These are phyloP conservation scores for Stenodera caucasica DNA, from an alignment of 2,888 invertebrate genomes.

Conservation along the genomic window DNA sequence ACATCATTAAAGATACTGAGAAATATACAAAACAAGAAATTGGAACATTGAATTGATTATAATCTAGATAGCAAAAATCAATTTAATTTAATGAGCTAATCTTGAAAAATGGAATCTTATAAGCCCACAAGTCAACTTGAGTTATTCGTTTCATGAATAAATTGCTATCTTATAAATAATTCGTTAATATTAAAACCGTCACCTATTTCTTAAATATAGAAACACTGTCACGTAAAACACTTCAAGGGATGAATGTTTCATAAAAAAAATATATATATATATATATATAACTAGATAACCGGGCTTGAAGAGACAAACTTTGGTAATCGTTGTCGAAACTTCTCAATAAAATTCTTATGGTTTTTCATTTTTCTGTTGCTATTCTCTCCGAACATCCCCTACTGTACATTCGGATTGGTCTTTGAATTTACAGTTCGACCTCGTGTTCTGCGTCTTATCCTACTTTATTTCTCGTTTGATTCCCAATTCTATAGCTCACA, in stretches of 20 bases:
- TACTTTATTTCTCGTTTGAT: constrained; percentile 41
- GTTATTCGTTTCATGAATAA: constrained; percentile 1
- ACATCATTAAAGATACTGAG: no score
- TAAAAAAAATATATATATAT: constrained; percentile 28
- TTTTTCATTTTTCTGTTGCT: background rate
- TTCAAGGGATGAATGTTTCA: constrained; percentile 36
- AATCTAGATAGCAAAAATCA: background rate
- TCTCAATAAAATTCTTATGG: constrained; percentile 41
- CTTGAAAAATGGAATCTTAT: background rate
- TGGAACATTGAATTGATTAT: background rate
- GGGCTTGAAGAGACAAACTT: constrained; percentile 41
- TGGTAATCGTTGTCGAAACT: constrained; percentile 36
- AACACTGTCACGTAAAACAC: constrained; percentile 35
- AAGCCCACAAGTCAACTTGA: background rate
- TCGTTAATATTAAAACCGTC: constrained; percentile 3
- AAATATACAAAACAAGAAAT: no score
- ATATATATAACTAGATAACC: constrained; percentile 22
- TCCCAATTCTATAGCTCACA: constrained; percentile 34
- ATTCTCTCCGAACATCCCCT: background rate
- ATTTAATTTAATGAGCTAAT: background rate
- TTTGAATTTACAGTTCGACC: constrained; percentile 44
- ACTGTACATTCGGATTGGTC: background rate
- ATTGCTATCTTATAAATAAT: constrained; percentile 10
- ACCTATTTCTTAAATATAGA: constrained; percentile 7
- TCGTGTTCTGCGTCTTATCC: constrained; percentile 42